A percentile compares a stretch with the other conserved stretches of the same genome.
phyloP scores from a whole-genome alignment of 1,140 invertebrate species.

The Micrasema longulum region DNA sequence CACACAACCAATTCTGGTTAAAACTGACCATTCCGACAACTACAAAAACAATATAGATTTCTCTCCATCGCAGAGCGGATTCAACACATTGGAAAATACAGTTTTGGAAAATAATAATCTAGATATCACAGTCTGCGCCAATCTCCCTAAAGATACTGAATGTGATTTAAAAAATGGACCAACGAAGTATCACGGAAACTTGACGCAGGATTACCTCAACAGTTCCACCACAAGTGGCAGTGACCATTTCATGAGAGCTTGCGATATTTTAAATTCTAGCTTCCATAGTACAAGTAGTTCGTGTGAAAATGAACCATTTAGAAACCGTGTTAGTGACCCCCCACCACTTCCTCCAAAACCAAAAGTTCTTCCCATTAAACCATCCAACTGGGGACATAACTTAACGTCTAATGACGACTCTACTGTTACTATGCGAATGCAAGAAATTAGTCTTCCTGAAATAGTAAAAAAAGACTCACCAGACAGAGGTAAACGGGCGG shows the following conservation, averaged over 20 bases:
- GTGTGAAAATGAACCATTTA: constrained; percentile 48
- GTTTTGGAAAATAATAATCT: constrained; percentile 54
- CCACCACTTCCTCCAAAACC: constrained; percentile 71
- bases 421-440: constrained; percentile 45
- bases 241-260: constrained; percentile 48
- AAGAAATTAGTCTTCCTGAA: constrained; percentile 56
- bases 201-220: constrained; percentile 52
- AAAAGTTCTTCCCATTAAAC: constrained; percentile 70
- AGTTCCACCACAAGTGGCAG: constrained; percentile 52
- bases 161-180: constrained; percentile 41
- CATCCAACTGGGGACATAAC: constrained; percentile 68
- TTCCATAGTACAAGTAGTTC: constrained; percentile 53
- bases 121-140: constrained; percentile 22
- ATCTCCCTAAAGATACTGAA: constrained; percentile 24
- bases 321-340: constrained; percentile 58
- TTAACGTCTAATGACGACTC: constrained; percentile 15
- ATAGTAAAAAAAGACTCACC: constrained; percentile 53
- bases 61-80: constrained; percentile 52
- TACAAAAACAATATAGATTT: constrained; percentile 50
- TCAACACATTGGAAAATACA: constrained; percentile 55
- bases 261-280: constrained; percentile 53
- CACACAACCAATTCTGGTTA: constrained; percentile 1
- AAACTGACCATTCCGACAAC: constrained; percentile 14
- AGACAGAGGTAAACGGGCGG: constrained; percentile 57
- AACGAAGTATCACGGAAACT: constrained; percentile 44